Conservation (phyloP, 2,797 vertebrate species). For the Alca torda region DNA sequence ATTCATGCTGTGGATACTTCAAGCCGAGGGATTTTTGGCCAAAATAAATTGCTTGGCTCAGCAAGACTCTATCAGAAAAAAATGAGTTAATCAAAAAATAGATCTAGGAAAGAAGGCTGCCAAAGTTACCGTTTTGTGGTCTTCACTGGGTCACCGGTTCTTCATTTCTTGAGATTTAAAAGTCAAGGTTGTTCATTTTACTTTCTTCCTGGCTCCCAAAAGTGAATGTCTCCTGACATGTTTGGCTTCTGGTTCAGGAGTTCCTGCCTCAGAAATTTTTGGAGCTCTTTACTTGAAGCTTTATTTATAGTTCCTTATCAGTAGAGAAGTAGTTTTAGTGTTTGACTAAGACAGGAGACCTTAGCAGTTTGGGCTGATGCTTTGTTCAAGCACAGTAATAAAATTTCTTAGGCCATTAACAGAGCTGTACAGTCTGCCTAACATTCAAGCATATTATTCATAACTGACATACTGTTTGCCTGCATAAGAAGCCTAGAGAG, state of each 20-base stretch:
- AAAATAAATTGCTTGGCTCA: not conserved
- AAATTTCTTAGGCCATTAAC: not conserved
- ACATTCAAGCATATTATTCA: not conserved
- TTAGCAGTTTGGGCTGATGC: not conserved
- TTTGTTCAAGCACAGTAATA: not conserved
- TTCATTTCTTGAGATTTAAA: not conserved
- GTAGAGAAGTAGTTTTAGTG: not conserved
- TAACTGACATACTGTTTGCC: not conserved
- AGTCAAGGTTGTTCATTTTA: not conserved
- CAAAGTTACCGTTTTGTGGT: not conserved
- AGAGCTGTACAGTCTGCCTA: not conserved
- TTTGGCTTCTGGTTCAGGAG: not conserved
- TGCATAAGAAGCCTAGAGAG: not conserved
- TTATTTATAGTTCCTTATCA: not conserved
- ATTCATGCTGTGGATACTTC: not conserved
- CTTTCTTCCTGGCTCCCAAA: not conserved
- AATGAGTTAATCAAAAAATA: not conserved
- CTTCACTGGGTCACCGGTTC: not conserved
- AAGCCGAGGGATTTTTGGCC: not conserved
- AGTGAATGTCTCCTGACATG: not conserved
- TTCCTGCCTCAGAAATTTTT: not conserved
- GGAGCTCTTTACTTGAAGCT: not conserved
- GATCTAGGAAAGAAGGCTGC: not conserved
- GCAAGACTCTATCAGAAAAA: not conserved
- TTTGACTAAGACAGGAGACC: not conserved